Conservation (phyloP, 2,113 vertebrate genomes). For the Spermophilus dauricus region DNA sequence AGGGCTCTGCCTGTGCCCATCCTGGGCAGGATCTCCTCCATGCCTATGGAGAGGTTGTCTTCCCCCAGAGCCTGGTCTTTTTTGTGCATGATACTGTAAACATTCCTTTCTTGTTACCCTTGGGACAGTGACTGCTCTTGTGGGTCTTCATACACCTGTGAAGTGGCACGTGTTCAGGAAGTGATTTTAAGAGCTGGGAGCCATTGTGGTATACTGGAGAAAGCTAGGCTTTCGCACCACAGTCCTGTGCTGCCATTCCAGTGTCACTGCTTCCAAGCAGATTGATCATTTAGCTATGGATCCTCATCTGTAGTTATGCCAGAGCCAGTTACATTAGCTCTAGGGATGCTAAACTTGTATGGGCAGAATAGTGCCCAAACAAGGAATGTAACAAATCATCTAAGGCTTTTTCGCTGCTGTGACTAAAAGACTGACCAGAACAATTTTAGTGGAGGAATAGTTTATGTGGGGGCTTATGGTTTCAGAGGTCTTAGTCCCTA, state of each 20-base stretch:
- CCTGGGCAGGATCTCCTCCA: fast-evolving
- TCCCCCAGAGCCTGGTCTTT: fast-evolving
- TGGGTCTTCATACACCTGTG: background rate
- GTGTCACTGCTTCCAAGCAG: background rate
- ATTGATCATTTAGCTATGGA: background rate
- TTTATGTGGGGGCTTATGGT: too few species aligned
- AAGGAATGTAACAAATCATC: background rate
- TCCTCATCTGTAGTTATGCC: background rate
- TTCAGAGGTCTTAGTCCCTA: too few species aligned
- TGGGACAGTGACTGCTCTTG: background rate
- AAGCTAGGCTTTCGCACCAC: background rate
- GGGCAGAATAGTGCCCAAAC: background rate
- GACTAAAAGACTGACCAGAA: too few species aligned
- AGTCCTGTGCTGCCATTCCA: background rate
- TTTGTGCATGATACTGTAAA: fast-evolving
- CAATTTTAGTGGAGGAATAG: too few species aligned
- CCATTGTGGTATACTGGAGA: background rate
- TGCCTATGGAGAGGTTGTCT: background rate
- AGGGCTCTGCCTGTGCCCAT: background rate
- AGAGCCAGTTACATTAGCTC: background rate
- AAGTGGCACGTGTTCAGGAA: background rate
- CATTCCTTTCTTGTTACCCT: background rate
- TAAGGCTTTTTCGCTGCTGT: too few species aligned
- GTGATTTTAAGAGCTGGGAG: background rate
- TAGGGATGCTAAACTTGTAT: background rate